Conservation (phyloP, 2,888 invertebrate genomes). For the Anthophora plumipes region DNA sequence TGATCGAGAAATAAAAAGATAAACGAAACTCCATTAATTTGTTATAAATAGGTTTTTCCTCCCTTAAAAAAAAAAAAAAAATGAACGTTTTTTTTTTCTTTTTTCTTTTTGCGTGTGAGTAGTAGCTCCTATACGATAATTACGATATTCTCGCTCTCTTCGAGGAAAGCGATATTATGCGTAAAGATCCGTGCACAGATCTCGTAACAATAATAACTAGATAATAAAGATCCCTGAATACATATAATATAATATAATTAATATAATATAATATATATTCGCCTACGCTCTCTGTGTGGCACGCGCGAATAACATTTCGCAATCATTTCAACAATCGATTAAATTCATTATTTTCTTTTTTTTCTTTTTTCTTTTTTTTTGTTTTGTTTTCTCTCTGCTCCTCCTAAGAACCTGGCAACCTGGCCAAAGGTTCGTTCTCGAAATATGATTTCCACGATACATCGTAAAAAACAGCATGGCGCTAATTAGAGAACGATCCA, state of each 20-base stretch:
- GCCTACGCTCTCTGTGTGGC: conserved; percentile 71
- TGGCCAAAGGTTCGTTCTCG: conserved; percentile 57
- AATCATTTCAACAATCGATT: conserved; percentile 72
- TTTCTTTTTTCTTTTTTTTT: conserved; percentile 35
- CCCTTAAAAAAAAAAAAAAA: conserved; percentile 26
- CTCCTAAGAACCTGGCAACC: conserved; percentile 57
- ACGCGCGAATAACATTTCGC: conserved; percentile 73
- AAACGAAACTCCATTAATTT: conserved; percentile 34
- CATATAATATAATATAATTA: conserved; percentile 61
- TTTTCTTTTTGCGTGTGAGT: conserved; percentile 36
- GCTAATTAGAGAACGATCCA: conserved; percentile 67
- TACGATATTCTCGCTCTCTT: conserved; percentile 52
- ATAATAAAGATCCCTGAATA: conserved; percentile 84
- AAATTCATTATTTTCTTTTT: conserved; percentile 45
- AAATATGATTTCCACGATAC: conserved; percentile 41
- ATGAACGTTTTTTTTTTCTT: conserved; percentile 26
- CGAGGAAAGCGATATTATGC: conserved; percentile 65
- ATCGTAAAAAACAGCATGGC: conserved; percentile 41
- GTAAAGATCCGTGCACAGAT: conserved; percentile 59
- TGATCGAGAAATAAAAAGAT: conserved; percentile 27
- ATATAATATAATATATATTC: conserved; percentile 64
- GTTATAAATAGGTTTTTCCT: conserved; percentile 34
- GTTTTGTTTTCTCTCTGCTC: neutral
- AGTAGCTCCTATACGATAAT: conserved; percentile 48
- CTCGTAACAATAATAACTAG: conserved; percentile 78